A percentile compares a stretch with the other conserved stretches of the same genome.
Evolutionary conservation across 2,797 vertebrate species (phyloP).

Genomic region (Ataeniobius toweri): DNA sequence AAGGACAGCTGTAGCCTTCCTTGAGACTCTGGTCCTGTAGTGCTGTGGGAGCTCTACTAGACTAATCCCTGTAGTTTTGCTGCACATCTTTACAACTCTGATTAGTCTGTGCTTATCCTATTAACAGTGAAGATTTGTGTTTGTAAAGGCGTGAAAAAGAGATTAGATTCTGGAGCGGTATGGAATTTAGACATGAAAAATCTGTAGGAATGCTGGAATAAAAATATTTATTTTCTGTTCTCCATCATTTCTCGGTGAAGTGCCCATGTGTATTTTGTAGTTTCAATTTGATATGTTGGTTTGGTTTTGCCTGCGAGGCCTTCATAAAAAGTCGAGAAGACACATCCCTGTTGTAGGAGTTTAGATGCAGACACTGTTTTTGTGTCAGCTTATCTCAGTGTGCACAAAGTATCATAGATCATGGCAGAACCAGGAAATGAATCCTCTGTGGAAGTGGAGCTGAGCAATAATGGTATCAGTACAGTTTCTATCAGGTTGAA

Average conservation of each 20-base stretch:
- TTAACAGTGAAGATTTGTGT: too few species aligned
- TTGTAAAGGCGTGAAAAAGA: neutral
- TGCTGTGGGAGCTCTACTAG: too few species aligned
- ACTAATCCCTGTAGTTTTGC: too few species aligned
- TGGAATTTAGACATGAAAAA: neutral
- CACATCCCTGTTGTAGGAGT: conserved; percentile 8
- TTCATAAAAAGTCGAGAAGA: conserved; percentile 2
- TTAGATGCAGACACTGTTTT: conserved; percentile 11
- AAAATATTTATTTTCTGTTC: neutral
- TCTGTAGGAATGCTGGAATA: neutral
- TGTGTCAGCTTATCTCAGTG: too few species aligned
- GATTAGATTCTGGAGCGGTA: neutral
- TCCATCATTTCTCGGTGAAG: neutral
- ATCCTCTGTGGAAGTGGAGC: conserved; percentile 1
- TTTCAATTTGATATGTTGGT: conserved; percentile 2
- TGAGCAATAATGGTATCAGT: conserved; percentile 5
- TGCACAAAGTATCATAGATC: conserved; percentile 1
- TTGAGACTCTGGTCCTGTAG: too few species aligned
- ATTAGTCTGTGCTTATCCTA: too few species aligned
- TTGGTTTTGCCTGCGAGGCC: conserved; percentile 3
- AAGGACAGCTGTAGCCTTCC: too few species aligned
- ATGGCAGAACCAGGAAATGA: conserved; percentile 14
- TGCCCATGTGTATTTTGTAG: neutral
- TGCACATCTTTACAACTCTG: too few species aligned
- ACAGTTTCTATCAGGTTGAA: conserved; percentile 10